Evolutionary conservation across 2,797 vertebrate genomes (phyloP).

Genomic region (Gobionotothen gibberifrons): DNA sequence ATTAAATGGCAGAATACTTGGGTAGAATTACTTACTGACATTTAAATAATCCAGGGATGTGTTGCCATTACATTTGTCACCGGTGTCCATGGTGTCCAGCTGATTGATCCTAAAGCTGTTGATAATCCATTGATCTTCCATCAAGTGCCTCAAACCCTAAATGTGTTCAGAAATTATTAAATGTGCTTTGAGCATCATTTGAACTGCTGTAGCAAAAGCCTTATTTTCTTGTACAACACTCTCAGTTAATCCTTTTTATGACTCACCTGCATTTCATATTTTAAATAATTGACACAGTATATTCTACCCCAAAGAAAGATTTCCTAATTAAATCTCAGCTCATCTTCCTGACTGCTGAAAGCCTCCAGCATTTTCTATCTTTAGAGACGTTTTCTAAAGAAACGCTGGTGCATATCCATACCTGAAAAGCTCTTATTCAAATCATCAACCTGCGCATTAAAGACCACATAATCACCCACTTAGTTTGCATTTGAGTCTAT

Average conservation of each 20-base stretch:
- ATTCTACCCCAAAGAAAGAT: conserved; percentile 1
- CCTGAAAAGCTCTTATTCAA: conserved; percentile 26
- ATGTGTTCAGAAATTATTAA: too few relatives aligned
- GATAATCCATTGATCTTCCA: too few relatives aligned
- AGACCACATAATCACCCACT: conserved; percentile 29
- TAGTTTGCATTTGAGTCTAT: conserved; percentile 19
- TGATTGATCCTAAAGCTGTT: too few relatives aligned
- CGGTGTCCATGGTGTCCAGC: too few relatives aligned
- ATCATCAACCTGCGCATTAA: conserved; percentile 36
- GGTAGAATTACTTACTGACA: conserved; percentile 16
- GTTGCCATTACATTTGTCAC: too few relatives aligned
- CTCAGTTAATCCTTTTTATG: background rate
- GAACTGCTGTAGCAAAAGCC: background rate
- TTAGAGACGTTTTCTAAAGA: background rate
- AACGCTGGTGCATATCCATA: conserved; percentile 24
- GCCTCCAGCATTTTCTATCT: conserved; percentile 5
- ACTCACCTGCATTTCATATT: conserved; percentile 7
- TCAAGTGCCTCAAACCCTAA: too few relatives aligned
- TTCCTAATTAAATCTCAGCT: conserved; percentile 3
- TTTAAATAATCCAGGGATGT: too few relatives aligned
- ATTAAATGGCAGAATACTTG: conserved; percentile 47
- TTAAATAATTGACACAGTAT: background rate
- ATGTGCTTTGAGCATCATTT: conserved; percentile 7
- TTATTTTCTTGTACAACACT: background rate
- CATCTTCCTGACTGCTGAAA: background rate